Base-by-base conservation (phyloP, 2,113 vertebrate species). In the Brachyhypopomus gauderio region DNA sequence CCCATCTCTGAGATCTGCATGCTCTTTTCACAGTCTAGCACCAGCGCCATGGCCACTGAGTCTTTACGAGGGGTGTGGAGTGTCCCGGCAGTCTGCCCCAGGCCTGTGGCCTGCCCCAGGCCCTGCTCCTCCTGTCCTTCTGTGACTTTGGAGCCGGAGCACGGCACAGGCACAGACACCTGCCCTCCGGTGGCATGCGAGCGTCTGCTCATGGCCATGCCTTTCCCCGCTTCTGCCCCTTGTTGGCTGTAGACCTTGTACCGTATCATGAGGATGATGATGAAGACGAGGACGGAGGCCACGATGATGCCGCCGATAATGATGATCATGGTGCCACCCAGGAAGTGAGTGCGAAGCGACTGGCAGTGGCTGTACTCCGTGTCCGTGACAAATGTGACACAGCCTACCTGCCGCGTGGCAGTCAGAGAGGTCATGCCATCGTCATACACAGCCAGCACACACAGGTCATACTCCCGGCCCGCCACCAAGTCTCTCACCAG, bases 251-350 rank as follows among this genome's bases (percentile, higher is more conserved):
- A 97, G 87, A 97, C 95, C 88, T 98, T 98, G 63, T 98, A 98
- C 2, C 95, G 94, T 86, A 98, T 94, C 85, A 98, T 94, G 55
- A 98, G 91, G 83, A 98, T 97, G 84, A 98, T 97, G 85, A 98
- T 98, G 87, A 98, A 98, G 64, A 97, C 96, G 0, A 98, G 92
- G 0, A 98, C 96, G 0, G 97, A 98, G 0, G 97, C 97, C 80
- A 97, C 97, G 0, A 98, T 98, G 90, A 97, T 96, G 0, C 97
- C 97, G 2, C 97, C 97, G 0, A 98, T 95, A 36, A 97, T 95
- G 87, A 98, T 98, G 90, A 98, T 98, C 95, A 98, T 97, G 4
- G 96, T 98, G 0, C 97, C 97, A 0, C 97, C 97, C 5, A 97
- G 91, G 77, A 98, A 96, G 78, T 97, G 97, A 0, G 96, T 95